Conservation (phyloP, 2,797 vertebrate species). For the Brachymystax lenok region DNA sequence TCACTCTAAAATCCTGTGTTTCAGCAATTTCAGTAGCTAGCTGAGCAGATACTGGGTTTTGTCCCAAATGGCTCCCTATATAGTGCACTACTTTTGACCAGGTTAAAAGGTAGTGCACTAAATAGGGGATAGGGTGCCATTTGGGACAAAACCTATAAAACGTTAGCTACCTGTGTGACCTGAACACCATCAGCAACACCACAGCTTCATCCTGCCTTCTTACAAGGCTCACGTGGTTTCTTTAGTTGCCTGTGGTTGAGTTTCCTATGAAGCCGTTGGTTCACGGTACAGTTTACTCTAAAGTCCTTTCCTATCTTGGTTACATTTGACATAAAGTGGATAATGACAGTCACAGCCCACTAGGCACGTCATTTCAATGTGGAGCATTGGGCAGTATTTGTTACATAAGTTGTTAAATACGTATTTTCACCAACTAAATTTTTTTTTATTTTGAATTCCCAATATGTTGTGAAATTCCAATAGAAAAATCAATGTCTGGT, state of each 20-base stretch:
- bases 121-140: background rate
- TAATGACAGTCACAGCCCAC: background rate
- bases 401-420: too few species aligned
- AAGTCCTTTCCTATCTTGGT: background rate
- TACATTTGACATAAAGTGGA: background rate
- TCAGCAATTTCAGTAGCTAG: slow-evolving; percentile 5
- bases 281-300: background rate
- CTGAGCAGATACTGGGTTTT: background rate
- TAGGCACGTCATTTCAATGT: background rate
- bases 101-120: background rate
- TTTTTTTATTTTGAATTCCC: too few species aligned
- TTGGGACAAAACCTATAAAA: background rate
- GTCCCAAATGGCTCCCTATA: background rate
- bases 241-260: background rate
- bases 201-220: background rate
- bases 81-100: background rate
- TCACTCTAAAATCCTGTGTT: slow-evolving; percentile 15
- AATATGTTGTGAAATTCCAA: too few species aligned
- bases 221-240: background rate
- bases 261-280: background rate
- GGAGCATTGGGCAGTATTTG: too few species aligned
- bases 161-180: background rate
- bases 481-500: too few species aligned
- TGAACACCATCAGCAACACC: background rate
- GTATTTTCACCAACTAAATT: too few species aligned